Evolutionary conservation across 2,888 invertebrate species (phyloP).

Genomic region (Conchocele bisecta): DNA sequence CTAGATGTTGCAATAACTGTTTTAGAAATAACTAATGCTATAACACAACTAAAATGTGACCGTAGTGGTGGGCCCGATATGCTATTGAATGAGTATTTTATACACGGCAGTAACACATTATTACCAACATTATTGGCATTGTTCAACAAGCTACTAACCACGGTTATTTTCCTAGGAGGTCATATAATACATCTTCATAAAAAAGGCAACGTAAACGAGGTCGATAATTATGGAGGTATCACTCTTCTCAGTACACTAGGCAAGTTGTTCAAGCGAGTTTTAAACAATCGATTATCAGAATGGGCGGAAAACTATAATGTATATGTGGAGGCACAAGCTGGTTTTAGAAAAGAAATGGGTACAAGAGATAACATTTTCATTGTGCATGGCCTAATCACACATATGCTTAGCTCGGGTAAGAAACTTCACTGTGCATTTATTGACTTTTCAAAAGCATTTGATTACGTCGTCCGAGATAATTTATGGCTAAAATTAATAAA

Average conservation of each 20-base stretch:
- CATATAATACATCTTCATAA: constrained; percentile 17
- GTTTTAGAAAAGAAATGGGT: constrained; percentile 14
- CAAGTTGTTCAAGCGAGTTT: constrained; percentile 7
- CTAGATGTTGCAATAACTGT: too few species aligned
- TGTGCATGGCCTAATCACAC: constrained; percentile 16
- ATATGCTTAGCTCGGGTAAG: background rate
- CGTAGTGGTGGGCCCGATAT: too few species aligned
- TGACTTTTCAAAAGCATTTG: constrained; percentile 27
- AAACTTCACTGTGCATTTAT: constrained; percentile 18
- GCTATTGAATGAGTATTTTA: too few species aligned
- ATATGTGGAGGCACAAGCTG: constrained; percentile 12
- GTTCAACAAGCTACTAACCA: too few species aligned
- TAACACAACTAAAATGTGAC: too few species aligned
- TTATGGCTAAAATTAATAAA: constrained; percentile 25
- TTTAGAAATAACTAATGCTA: too few species aligned
- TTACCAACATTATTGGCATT: too few species aligned
- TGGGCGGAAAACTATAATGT: constrained; percentile 1
- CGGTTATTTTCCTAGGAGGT: too few species aligned
- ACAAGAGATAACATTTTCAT: constrained; percentile 25
- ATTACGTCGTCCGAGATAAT: constrained; percentile 10
- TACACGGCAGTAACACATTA: too few species aligned
- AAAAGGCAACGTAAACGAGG: constrained; percentile 6
- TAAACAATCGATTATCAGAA: background rate
- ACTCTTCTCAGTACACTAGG: constrained; percentile 16
- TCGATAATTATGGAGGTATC: constrained; percentile 23